phyloP scores from a whole-genome alignment of 2,797 vertebrate species.

The Carduelis carduelis region DNA sequence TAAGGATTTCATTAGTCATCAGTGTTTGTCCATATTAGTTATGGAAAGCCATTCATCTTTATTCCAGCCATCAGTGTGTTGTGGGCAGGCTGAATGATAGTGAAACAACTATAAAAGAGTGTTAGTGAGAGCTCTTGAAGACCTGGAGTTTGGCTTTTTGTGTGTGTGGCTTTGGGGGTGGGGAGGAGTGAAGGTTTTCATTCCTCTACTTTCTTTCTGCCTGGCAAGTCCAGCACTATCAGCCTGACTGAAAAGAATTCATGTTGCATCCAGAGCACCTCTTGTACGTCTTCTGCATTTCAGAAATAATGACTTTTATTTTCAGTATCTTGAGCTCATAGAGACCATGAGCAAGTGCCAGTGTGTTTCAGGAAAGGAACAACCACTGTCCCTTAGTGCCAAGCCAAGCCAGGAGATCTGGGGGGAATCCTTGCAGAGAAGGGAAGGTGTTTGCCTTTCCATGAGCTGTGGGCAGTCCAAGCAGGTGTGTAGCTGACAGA shows the following conservation, averaged over 20 bases:
- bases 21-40: background rate
- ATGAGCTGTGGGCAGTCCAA: accelerated
- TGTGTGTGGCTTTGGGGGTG: background rate
- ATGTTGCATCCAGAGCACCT: accelerated
- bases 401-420: background rate
- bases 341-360: background rate
- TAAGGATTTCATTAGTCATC: background rate
- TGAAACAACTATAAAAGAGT: background rate
- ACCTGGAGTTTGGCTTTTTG: background rate
- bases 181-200: accelerated
- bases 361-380: background rate
- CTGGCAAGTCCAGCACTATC: background rate
- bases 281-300: background rate
- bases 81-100: background rate
- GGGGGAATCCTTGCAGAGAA: accelerated
- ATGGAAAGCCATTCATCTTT: background rate
- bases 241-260: background rate
- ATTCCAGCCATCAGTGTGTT: background rate
- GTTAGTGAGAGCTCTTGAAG: background rate
- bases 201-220: background rate
- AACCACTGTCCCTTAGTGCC: background rate
- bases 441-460: background rate
- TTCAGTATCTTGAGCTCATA: background rate
- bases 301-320: background rate
- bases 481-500: accelerated